A percentile compares a stretch with the other conserved stretches of the same genome.
phyloP scores from a whole-genome alignment of 2,888 invertebrate species.

The Eupithecia abbreviata region DNA sequence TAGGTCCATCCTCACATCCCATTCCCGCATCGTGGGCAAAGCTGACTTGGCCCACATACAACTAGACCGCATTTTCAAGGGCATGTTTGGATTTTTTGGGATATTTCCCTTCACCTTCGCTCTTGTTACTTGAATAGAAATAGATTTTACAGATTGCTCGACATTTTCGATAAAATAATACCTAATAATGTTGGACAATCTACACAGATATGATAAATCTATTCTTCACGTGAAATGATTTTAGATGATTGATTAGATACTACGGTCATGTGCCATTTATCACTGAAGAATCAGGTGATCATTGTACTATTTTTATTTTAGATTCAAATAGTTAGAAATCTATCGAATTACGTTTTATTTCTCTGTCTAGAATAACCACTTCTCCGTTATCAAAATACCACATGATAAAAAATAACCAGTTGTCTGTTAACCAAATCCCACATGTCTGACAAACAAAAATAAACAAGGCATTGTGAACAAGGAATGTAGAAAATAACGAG shows the following conservation, averaged over 20 bases:
- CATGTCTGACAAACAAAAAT: not conserved
- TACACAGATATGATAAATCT: slow-evolving; percentile 27
- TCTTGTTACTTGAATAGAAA: not conserved
- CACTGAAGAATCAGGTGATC: slow-evolving; percentile 66
- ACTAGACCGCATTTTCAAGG: not conserved
- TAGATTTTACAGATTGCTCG: slow-evolving; percentile 17
- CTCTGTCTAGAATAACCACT: not conserved
- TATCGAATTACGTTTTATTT: slow-evolving; percentile 29
- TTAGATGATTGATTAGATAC: slow-evolving; percentile 60
- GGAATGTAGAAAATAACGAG: slow-evolving; percentile 33
- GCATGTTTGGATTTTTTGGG: not conserved
- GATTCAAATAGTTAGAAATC: slow-evolving; percentile 36
- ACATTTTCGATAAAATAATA: not conserved
- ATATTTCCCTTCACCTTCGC: not conserved
- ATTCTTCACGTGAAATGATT: slow-evolving; percentile 44
- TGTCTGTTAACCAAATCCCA: not conserved
- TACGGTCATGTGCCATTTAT: slow-evolving; percentile 61
- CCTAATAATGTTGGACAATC: too few relatives aligned
- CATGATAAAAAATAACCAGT: not conserved
- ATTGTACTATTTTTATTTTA: slow-evolving; percentile 46
- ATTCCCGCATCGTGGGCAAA: not conserved
- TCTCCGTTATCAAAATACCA: not conserved
- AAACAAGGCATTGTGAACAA: not conserved
- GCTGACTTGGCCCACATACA: not conserved
- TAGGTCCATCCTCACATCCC: not conserved